Evolutionary conservation across 2,797 vertebrate genomes (phyloP).

Genomic region (Ptychobarbus kaznakovi): DNA sequence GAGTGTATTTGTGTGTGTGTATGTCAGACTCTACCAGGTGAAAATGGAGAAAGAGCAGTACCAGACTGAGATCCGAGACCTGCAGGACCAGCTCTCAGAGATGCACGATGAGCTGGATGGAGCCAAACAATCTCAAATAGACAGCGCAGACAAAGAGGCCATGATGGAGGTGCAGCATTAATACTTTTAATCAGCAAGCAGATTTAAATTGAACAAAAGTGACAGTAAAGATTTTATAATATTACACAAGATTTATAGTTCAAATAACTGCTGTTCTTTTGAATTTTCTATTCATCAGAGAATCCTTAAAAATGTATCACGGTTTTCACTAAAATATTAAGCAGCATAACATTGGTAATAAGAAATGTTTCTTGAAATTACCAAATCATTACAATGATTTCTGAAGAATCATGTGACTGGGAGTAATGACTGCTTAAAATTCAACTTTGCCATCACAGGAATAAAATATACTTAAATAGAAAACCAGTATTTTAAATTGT

Average conservation of each 20-base stretch:
- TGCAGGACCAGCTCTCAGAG: constrained; percentile 98
- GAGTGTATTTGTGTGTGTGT: constrained; percentile 39
- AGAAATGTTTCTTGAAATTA: background rate
- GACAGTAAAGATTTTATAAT: background rate
- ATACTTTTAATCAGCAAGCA: background rate
- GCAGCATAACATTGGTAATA: background rate
- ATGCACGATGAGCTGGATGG: constrained; percentile 96
- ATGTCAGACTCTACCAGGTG: constrained; percentile 90
- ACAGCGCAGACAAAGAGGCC: constrained; percentile 84
- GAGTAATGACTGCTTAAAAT: background rate
- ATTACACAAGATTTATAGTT: background rate
- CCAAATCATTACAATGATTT: background rate
- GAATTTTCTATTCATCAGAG: background rate
- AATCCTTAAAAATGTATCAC: background rate
- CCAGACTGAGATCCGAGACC: constrained; percentile 95
- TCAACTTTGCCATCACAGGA: background rate
- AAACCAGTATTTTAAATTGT: background rate
- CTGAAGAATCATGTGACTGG: background rate
- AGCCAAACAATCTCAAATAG: constrained; percentile 80
- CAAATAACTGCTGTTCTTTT: background rate
- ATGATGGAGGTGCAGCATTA: constrained; percentile 84
- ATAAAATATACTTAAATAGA: background rate
- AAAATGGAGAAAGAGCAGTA: constrained; percentile 96
- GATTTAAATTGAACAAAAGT: background rate
- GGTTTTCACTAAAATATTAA: background rate